A percentile compares a stretch with the other conserved stretches of the same genome.
Evolutionary conservation across 2,113 vertebrate species (phyloP).

Genomic region (Dryoscopus gambensis): DNA sequence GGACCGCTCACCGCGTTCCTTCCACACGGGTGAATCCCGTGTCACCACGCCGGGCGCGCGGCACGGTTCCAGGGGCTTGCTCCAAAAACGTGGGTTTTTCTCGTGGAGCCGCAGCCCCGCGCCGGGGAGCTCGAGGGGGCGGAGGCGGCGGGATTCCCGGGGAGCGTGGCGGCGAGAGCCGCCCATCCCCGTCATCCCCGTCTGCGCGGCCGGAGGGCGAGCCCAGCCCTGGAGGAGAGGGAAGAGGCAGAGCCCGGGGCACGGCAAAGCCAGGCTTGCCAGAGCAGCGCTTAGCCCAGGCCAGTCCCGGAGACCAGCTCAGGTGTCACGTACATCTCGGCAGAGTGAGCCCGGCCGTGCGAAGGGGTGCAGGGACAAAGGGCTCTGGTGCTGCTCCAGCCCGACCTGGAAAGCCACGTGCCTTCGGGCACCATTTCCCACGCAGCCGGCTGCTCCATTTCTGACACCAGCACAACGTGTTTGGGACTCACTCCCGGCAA

Average conservation of each 20-base stretch:
- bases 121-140: not conserved
- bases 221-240: not conserved
- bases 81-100: rapidly evolving
- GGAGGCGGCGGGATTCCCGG: not conserved
- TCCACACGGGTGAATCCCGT: rapidly evolving
- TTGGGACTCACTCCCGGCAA: not conserved
- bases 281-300: not conserved
- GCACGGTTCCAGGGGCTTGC: rapidly evolving
- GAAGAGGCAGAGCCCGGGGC: not conserved
- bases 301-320: rapidly evolving
- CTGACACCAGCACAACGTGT: not conserved
- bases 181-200: rapidly evolving
- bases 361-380: rapidly evolving
- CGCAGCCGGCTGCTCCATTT: not conserved
- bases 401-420: rapidly evolving
- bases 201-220: not conserved
- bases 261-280: not conserved
- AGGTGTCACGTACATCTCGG: rapidly evolving
- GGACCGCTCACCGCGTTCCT: not conserved
- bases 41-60: not conserved
- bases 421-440: rapidly evolving
- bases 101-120: too few relatives aligned
- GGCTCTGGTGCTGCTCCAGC: not conserved
- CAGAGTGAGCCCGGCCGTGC: not conserved
- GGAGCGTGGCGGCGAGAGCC: not conserved